A percentile compares a stretch with the other conserved stretches of the same genome.
Conservation (phyloP, 2,888 invertebrate genomes). For the Amphipyra berbera region DNA sequence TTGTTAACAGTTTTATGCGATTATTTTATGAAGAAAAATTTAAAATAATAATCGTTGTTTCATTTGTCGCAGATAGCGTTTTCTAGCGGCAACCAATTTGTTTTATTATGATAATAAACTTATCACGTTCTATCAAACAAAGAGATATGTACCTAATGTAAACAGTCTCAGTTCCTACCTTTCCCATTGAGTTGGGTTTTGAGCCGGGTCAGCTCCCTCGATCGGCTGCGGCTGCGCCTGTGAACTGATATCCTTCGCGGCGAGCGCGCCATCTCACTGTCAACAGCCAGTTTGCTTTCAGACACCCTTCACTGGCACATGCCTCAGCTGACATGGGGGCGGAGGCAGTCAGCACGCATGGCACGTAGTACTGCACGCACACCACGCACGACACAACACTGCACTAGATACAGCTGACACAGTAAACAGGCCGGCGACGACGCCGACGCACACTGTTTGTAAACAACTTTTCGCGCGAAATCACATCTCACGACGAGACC, state of each 20-base stretch:
- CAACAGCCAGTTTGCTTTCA: constrained; percentile 37
- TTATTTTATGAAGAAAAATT: constrained; percentile 7
- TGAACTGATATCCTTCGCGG: constrained; percentile 80
- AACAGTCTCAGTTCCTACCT: constrained; percentile 67
- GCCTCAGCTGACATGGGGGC: constrained; percentile 27
- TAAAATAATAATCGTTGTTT: constrained; percentile 7
- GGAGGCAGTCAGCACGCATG: constrained; percentile 19
- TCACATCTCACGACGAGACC: constrained; percentile 39
- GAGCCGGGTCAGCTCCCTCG: constrained; percentile 79
- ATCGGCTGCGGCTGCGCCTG: constrained; percentile 78
- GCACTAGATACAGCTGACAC: constrained; percentile 47
- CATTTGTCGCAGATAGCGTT: constrained; percentile 29
- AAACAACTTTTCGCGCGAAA: constrained; percentile 57
- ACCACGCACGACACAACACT: constrained; percentile 52
- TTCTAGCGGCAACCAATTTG: constrained; percentile 29
- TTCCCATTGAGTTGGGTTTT: constrained; percentile 82
- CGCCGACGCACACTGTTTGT: constrained; percentile 54
- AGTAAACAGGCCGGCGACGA: constrained; percentile 22
- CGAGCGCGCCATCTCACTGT: constrained; percentile 80
- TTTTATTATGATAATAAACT: constrained; percentile 48
- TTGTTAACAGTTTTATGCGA: neutral
- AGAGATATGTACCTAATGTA: constrained; percentile 26
- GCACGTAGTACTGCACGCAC: constrained; percentile 21
- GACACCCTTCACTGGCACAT: constrained; percentile 37
- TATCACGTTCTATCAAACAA: constrained; percentile 40